Conservation (phyloP, 2,888 invertebrate genomes). For the Lypha dubia region DNA sequence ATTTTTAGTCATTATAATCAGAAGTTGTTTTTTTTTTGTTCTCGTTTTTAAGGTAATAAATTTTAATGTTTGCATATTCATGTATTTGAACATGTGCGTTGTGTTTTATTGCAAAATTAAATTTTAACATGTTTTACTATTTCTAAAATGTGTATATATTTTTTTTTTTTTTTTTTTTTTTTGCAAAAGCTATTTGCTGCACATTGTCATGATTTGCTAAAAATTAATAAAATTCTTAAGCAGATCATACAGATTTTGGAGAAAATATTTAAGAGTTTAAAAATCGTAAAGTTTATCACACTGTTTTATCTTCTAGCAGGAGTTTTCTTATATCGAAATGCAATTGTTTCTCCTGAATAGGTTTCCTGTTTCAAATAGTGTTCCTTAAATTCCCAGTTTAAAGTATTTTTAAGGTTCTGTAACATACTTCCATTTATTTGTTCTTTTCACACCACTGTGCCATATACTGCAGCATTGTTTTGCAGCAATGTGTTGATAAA, state of each 20-base stretch:
- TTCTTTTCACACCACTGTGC: not conserved
- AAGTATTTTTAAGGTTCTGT: not conserved
- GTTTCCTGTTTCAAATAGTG: too few species aligned
- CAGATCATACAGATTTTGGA: not conserved
- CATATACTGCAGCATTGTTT: not conserved
- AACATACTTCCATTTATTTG: not conserved
- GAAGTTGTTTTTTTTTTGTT: conserved; percentile 21
- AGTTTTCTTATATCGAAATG: too few species aligned
- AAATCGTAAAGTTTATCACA: too few species aligned
- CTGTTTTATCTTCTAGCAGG: too few species aligned
- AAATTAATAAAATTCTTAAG: not conserved
- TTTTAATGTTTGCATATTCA: conserved; percentile 22
- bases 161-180: too few species aligned
- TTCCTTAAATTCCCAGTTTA: too few species aligned
- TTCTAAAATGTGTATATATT: conserved; percentile 44
- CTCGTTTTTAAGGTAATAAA: conserved; percentile 33
- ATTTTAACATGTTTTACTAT: conserved; percentile 38
- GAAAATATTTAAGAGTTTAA: too few species aligned
- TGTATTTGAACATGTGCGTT: conserved; percentile 9
- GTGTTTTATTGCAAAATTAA: conserved; percentile 31
- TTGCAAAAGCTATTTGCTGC: conserved; percentile 2
- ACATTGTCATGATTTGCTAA: not conserved
- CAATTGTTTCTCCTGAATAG: too few species aligned
- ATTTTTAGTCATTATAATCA: conserved; percentile 40
- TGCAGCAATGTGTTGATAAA: conserved; percentile 27